Base-by-base conservation (phyloP, 1,140 invertebrate genomes). In the Bilobella aurantiaca region DNA sequence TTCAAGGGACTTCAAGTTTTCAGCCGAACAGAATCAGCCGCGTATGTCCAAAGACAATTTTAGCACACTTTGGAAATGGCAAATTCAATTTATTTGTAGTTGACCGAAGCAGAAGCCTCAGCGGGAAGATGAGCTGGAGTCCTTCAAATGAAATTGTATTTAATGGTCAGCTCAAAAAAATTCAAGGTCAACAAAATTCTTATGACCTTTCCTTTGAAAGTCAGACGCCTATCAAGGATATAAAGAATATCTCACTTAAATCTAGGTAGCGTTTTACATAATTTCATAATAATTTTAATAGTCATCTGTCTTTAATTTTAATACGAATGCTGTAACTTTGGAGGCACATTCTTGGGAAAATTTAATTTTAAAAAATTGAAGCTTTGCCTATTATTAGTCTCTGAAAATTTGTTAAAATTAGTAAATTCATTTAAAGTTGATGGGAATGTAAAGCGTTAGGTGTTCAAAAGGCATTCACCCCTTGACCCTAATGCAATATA, bases 211-310 rank as follows among this genome's bases (percentile, higher is more conserved):
- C 57, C 29, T 3, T 21, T 58, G 57, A 31, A 28, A 29, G 25
- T 29, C 21, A 34, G 29, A 73, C 70, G 58, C 73, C 73, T 62
- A 72, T 73, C 58, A 12, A 59, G 56, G 30, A 53, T 27, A 58
- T 70, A 58, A 72, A 70, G 59, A 73, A 68, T 64, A 68, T 46
- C 27, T 60, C 68, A 25, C 46, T 73, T 29, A 63, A 47, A 30
- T 12, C 69, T 27, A 53, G 53, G 63, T 70, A 67, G n/a, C 31
- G 58, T 18, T 12, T 12, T 12, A 42, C 34, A 8, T 42, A 8
- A 42, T 42, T 42, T 42, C n/a, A n/a, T n/a, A n/a, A n/a, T n/a
- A n/a, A n/a, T n/a, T n/a, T n/a, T n/a, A n/a, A n/a, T n/a, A n/a
- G n/a, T n/a, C n/a, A n/a, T n/a, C n/a, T n/a, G n/a, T n/a, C n/a